A percentile compares a stretch with the other conserved stretches of the same genome.
Conservation (phyloP, 2,113 vertebrate genomes). For the Myocastor coypus region DNA sequence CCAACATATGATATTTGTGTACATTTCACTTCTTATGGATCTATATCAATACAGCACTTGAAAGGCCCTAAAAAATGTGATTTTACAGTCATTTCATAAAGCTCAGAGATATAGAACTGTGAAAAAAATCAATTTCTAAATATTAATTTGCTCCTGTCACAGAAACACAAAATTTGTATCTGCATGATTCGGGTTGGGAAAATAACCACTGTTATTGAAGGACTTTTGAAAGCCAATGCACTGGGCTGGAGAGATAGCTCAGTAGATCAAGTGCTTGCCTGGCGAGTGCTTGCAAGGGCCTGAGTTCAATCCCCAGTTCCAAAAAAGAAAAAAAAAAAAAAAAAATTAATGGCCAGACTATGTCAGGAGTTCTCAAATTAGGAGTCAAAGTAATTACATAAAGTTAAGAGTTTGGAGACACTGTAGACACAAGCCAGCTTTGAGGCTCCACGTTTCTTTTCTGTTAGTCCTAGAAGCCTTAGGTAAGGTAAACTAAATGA, state of each 20-base stretch:
- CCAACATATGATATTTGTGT: neutral
- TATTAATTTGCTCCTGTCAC: neutral
- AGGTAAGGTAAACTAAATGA: neutral
- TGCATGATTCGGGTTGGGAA: neutral
- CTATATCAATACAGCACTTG: neutral
- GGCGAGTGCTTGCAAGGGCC: too few species aligned
- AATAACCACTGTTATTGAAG: neutral
- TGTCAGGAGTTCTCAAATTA: neutral
- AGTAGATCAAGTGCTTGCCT: too few species aligned
- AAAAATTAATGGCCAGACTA: neutral
- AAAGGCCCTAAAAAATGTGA: neutral
- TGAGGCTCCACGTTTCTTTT: constrained; percentile 1
- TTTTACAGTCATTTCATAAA: constrained; percentile 32
- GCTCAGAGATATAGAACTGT: neutral
- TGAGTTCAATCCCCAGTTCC: too few species aligned
- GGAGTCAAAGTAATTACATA: neutral
- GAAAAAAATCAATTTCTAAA: neutral
- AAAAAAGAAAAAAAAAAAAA: too few species aligned
- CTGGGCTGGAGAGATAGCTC: too few species aligned
- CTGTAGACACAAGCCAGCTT: neutral
- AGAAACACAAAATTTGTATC: neutral
- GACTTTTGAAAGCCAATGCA: neutral
- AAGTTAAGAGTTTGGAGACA: neutral
- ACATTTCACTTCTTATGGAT: neutral
- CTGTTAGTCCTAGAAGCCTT: neutral